Evolutionary conservation across 2,888 invertebrate genomes (phyloP).

Genomic region (Chloromyia formosa): DNA sequence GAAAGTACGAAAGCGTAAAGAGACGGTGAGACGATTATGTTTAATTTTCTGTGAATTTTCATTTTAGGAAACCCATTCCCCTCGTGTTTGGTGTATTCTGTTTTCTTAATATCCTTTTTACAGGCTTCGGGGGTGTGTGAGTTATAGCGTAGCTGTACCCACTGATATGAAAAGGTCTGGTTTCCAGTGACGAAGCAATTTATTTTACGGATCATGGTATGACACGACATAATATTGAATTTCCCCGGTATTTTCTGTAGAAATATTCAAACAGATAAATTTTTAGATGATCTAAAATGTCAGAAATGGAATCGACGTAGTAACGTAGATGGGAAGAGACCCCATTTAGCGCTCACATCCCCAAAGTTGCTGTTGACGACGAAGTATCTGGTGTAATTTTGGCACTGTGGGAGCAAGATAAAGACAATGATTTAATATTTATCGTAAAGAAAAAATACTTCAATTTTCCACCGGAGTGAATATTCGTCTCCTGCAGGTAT

Average conservation of each 20-base stretch:
- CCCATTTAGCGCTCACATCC: not conserved
- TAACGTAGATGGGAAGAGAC: not conserved
- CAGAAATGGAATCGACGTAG: not conserved
- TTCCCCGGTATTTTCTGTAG: not conserved
- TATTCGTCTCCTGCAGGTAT: no score
- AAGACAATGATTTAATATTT: not conserved
- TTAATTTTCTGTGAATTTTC: conserved; percentile 32
- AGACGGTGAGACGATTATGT: conserved; percentile 19
- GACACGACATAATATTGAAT: conserved; percentile 14
- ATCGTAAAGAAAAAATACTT: conserved; percentile 1
- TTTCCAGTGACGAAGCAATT: conserved; percentile 29
- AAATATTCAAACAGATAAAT: conserved; percentile 4
- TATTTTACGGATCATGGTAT: conserved; percentile 12
- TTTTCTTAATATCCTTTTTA: conserved; percentile 7
- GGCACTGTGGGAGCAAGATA: not conserved
- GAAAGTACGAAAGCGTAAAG: not conserved
- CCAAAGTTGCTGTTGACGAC: not conserved
- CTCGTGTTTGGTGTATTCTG: conserved; percentile 1
- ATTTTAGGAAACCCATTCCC: conserved; percentile 23
- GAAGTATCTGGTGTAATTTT: no score
- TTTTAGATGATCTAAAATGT: conserved; percentile 12
- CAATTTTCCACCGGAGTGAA: not conserved
- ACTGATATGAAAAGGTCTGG: conserved; percentile 1
- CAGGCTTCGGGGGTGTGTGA: not conserved
- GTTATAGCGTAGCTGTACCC: not conserved